Evolutionary conservation across 1,140 invertebrate genomes (phyloP).

Genomic region (Bombyx mandarina): DNA sequence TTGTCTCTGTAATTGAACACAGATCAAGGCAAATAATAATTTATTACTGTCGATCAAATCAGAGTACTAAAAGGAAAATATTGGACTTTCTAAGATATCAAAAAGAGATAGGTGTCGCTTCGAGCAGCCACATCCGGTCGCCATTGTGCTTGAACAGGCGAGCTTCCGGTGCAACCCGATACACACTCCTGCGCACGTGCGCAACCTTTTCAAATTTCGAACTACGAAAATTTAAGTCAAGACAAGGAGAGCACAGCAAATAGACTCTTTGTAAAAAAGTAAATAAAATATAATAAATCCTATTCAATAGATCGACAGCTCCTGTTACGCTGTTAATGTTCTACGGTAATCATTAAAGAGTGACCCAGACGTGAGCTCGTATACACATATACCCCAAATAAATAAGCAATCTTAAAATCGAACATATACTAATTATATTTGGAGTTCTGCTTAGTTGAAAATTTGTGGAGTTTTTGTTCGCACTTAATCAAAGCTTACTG

Average conservation of each 20-base stretch:
- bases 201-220: constrained; percentile 62
- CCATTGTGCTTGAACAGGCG: constrained; percentile 57
- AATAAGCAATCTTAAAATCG: too few species aligned
- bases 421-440: too few species aligned
- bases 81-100: constrained; percentile 66
- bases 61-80: constrained; percentile 44
- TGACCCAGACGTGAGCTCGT: too few species aligned
- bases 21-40: constrained; percentile 16
- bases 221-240: constrained; percentile 45
- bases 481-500: too few species aligned
- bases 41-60: neutral
- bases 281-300: too few species aligned
- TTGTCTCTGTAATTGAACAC: too few species aligned
- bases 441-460: too few species aligned
- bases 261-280: neutral
- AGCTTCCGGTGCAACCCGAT: constrained; percentile 66
- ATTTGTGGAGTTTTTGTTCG: too few species aligned
- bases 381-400: too few species aligned
- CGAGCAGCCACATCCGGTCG: constrained; percentile 65
- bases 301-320: too few species aligned
- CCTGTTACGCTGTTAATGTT: too few species aligned
- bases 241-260: constrained; percentile 15
- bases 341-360: too few species aligned
- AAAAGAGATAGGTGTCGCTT: constrained; percentile 66
- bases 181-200: constrained; percentile 69